These are phyloP conservation scores for Periophthalmus magnuspinnatus DNA, from an alignment of 2,797 vertebrate genomes.

Conservation along the genomic window DNA sequence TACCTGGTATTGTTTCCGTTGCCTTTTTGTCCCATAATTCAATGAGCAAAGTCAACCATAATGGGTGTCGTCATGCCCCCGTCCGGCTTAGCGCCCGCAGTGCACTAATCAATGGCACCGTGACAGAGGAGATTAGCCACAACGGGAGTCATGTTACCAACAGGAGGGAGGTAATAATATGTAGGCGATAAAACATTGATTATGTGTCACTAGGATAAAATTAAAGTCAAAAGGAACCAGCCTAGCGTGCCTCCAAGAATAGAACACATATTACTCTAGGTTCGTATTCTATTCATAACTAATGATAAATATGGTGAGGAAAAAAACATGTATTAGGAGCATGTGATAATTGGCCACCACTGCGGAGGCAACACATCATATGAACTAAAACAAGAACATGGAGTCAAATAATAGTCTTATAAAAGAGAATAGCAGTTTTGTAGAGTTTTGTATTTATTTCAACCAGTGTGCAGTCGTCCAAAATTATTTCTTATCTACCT, in stretches of 20 bases:
- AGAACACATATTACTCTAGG: background rate
- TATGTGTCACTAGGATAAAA: constrained; percentile 27
- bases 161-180: constrained; percentile 30
- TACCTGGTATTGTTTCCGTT: constrained; percentile 11
- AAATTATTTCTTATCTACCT: too few species aligned
- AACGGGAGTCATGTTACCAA: constrained; percentile 47
- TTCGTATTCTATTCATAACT: constrained; percentile 8
- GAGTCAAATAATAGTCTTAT: too few species aligned
- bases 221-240: constrained; percentile 12
- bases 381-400: background rate
- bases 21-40: constrained; percentile 22
- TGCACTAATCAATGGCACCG: constrained; percentile 41
- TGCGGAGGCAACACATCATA: constrained; percentile 7
- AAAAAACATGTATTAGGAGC: background rate
- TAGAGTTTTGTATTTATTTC: too few species aligned
- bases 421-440: too few species aligned
- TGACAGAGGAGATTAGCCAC: constrained; percentile 41
- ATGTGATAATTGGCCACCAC: constrained; percentile 29
- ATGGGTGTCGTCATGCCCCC: constrained; percentile 36
- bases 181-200: constrained; percentile 43
- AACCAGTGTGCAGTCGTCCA: too few species aligned
- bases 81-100: constrained; percentile 27
- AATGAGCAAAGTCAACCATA: constrained; percentile 28
- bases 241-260: background rate
- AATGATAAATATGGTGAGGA: constrained; percentile 1